Conservation (phyloP, 2,113 vertebrate genomes). For the Boleophthalmus pectinirostris region DNA sequence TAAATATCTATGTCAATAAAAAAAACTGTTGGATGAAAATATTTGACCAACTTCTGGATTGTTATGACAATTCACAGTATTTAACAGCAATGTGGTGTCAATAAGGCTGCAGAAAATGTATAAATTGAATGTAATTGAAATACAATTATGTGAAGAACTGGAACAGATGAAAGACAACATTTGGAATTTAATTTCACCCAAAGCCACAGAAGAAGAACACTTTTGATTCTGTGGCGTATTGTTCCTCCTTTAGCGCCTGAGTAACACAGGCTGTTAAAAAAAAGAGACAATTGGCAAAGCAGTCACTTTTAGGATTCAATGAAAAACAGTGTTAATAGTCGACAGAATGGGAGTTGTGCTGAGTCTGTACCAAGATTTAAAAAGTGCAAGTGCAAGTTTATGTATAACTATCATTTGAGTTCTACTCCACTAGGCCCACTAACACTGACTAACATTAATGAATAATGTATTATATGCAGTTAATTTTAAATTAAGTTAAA, state of each 20-base stretch:
- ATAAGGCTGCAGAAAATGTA: background rate
- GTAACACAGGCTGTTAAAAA: slow-evolving; percentile 12
- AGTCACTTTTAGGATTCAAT: slow-evolving; percentile 12
- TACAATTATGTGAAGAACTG: background rate
- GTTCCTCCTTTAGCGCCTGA: background rate
- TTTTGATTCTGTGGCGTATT: background rate
- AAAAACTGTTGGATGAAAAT: slow-evolving; percentile 2
- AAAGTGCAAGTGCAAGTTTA: slow-evolving; percentile 6
- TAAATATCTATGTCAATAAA: background rate
- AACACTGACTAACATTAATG: background rate
- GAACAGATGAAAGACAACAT: slow-evolving; percentile 7
- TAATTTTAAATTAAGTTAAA: background rate
- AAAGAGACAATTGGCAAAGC: slow-evolving; percentile 9
- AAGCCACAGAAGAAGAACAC: slow-evolving; percentile 1
- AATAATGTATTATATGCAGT: background rate
- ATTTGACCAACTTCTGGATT: background rate
- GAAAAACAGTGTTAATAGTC: slow-evolving; percentile 13
- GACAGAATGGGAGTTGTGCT: slow-evolving; percentile 1
- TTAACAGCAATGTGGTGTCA: background rate
- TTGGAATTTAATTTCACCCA: slow-evolving; percentile 10
- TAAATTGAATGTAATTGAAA: background rate
- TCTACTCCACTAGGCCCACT: background rate
- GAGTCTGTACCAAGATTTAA: slow-evolving; percentile 7
- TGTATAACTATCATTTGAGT: slow-evolving; percentile 1
- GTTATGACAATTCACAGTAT: background rate